Percentiles rank a stretch among this genome's conserved stretches.
Conservation (phyloP, 2,113 vertebrate species). For the Callipepla squamata region DNA sequence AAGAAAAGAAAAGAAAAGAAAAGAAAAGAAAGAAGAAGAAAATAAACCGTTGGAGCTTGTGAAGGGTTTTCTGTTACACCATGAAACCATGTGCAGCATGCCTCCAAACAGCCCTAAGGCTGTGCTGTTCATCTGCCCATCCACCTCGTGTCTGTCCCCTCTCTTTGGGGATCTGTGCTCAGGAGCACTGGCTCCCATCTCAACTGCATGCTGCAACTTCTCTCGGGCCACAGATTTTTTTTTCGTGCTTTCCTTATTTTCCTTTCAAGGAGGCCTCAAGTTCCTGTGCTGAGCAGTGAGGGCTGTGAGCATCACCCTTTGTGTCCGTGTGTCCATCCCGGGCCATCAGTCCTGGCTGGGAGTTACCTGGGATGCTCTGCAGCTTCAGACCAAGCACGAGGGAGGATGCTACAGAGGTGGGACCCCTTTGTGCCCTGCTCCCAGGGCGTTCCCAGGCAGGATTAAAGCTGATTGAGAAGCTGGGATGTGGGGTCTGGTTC, state of each 20-base stretch:
- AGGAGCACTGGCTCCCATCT: neutral
- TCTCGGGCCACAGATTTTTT: neutral
- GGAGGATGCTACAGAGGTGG: neutral
- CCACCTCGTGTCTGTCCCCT: neutral
- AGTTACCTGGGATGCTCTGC: neutral
- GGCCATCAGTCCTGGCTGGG: neutral
- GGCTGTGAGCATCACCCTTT: neutral
- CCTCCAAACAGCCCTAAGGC: neutral
- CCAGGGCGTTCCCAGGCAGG: neutral
- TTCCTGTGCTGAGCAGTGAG: neutral
- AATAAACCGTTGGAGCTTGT: neutral
- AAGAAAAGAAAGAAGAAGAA: rapidly evolving
- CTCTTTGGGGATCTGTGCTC: neutral
- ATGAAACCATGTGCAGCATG: neutral
- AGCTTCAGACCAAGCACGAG: neutral
- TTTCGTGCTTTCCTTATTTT: neutral
- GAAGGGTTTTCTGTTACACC: constrained; percentile 7
- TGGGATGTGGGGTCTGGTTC: neutral
- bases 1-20: no score
- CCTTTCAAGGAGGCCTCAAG: neutral
- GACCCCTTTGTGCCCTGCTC: neutral
- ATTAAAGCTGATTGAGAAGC: neutral
- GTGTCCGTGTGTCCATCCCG: rapidly evolving
- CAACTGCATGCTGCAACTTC: neutral
- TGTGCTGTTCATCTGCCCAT: neutral